Conservation (phyloP, 1,140 invertebrate genomes). For the Brachionus calyciflorus region DNA sequence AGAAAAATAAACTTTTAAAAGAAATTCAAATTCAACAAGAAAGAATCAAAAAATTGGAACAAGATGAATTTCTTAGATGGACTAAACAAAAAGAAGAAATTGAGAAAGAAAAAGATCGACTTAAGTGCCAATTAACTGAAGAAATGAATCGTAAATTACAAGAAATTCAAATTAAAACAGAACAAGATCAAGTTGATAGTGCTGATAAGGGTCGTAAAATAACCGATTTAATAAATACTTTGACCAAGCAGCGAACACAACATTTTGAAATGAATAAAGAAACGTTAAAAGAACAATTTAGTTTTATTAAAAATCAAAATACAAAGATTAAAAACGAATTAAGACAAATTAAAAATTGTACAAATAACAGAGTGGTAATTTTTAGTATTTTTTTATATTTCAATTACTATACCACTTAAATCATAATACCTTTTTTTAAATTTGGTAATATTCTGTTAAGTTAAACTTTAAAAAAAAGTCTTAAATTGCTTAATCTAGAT, state of each 20-base stretch:
- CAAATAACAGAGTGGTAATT: constrained; percentile 7
- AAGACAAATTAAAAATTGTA: background rate
- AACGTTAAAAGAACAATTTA: constrained; percentile 27
- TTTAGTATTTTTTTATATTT: too few relatives aligned
- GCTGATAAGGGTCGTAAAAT: constrained; percentile 1
- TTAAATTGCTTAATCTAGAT: too few relatives aligned
- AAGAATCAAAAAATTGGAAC: constrained; percentile 2
- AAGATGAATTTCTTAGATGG: background rate
- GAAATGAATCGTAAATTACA: constrained; percentile 3
- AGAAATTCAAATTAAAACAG: constrained; percentile 7
- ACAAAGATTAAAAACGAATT: constrained; percentile 6
- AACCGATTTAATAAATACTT: background rate
- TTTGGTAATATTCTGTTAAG: too few relatives aligned
- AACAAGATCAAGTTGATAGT: background rate
- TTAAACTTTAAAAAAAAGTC: too few relatives aligned
- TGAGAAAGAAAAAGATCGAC: background rate
- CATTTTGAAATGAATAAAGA: constrained; percentile 36
- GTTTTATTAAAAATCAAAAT: constrained; percentile 38
- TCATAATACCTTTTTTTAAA: too few relatives aligned
- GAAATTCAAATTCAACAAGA: constrained; percentile 10
- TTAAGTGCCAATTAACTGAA: background rate
- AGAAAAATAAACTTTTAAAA: background rate
- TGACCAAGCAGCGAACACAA: background rate
- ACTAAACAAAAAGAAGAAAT: constrained; percentile 31
- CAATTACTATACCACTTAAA: too few relatives aligned